Evolutionary conservation across 1,140 invertebrate species (phyloP).

Genomic region (Wiebesia pumilae): DNA sequence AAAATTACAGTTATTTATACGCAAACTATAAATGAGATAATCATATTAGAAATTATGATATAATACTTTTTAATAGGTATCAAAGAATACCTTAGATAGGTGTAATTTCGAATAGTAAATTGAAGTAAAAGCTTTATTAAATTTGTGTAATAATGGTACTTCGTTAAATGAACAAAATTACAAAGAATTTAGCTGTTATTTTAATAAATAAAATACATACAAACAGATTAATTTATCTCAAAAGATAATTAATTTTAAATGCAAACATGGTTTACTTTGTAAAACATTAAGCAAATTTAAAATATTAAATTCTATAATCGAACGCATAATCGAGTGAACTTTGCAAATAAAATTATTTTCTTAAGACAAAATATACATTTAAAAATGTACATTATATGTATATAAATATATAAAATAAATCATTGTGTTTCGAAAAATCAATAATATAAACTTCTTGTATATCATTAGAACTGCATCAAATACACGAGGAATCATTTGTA

Average conservation of each 20-base stretch:
- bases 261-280: no score
- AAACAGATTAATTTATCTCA: background rate
- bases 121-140: background rate
- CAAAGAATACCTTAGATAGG: background rate
- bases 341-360: no score
- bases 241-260: background rate
- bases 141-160: background rate
- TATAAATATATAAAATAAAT: no score
- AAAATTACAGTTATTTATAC: background rate
- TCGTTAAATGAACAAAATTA: background rate
- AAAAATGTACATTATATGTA: no score
- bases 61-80: background rate
- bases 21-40: background rate
- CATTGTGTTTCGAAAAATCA: background rate
- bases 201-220: background rate
- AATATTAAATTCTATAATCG: no score
- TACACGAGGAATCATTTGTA: background rate
- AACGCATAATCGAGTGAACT: no score
- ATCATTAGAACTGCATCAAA: background rate
- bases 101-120: background rate
- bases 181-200: background rate
- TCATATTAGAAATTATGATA: background rate
- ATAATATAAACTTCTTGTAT: background rate
- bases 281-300: no score
- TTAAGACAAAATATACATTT: no score